Evolutionary conservation across 2,797 vertebrate species (phyloP).

Genomic region (Paramormyrops hopkinsi): DNA sequence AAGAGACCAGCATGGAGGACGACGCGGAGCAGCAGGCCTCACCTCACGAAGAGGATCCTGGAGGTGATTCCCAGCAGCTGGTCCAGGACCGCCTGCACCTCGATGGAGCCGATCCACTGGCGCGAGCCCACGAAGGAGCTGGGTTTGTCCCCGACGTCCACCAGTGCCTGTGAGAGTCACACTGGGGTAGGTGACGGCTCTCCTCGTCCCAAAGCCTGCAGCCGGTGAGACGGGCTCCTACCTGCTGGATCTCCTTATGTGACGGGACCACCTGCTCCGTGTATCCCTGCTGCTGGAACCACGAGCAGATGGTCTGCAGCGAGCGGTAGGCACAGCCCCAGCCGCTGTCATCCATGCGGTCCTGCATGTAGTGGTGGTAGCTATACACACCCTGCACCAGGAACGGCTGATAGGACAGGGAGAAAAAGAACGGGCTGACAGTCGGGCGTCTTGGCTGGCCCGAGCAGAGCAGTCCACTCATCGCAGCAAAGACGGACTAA

Average conservation of each 20-base stretch:
- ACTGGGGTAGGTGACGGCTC: background rate
- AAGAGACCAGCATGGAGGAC: background rate
- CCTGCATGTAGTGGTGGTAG: constrained; percentile 97
- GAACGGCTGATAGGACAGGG: constrained; percentile 55
- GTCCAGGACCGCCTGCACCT: constrained; percentile 82
- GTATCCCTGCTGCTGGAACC: constrained; percentile 90
- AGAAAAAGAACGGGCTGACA: background rate
- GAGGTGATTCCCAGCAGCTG: constrained; percentile 83
- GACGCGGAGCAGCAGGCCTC: constrained; percentile 25
- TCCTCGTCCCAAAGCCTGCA: background rate
- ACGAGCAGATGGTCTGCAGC: constrained; percentile 92
- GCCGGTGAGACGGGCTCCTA: constrained; percentile 31
- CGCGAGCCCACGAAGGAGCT: constrained; percentile 77
- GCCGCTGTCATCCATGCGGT: constrained; percentile 80
- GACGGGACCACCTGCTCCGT: constrained; percentile 69
- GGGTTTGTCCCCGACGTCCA: constrained; percentile 85
- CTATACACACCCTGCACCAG: constrained; percentile 80
- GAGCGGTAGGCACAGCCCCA: constrained; percentile 98
- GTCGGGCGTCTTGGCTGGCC: background rate
- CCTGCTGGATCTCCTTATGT: constrained; percentile 92
- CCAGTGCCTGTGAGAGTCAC: constrained; percentile 69
- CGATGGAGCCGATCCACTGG: constrained; percentile 95
- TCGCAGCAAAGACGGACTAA: constrained; percentile 40
- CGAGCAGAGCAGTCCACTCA: background rate
- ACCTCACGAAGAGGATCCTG: constrained; percentile 94